Evolutionary conservation across 2,888 invertebrate species (phyloP).

Genomic region (Cryptocheilus praepositus): DNA sequence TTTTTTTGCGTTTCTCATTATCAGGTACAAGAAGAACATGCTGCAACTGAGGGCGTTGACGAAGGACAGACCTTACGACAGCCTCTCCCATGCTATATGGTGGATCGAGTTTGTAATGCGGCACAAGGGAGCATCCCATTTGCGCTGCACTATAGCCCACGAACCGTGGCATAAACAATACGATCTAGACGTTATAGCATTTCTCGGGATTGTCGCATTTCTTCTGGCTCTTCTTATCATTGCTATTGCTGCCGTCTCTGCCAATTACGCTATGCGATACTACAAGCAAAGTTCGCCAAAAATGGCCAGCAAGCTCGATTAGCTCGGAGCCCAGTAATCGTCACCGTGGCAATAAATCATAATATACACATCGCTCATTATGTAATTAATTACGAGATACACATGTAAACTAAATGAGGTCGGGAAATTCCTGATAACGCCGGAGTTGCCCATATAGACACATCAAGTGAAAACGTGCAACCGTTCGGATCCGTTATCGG

Average conservation of each 20-base stretch:
- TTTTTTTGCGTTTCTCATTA: slow-evolving; percentile 10
- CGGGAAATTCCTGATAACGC: no score
- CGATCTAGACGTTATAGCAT: slow-evolving; percentile 50
- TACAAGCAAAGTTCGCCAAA: neutral
- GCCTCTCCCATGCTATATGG: slow-evolving; percentile 46
- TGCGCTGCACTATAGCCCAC: slow-evolving; percentile 33
- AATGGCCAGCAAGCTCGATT: no score
- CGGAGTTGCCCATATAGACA: no score
- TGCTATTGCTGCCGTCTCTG: neutral
- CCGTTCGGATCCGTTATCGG: no score
- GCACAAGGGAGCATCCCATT: slow-evolving; percentile 49
- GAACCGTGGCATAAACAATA: slow-evolving; percentile 51
- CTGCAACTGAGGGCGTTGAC: slow-evolving; percentile 13
- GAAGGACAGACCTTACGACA: slow-evolving; percentile 45
- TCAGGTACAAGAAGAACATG: slow-evolving; percentile 54
- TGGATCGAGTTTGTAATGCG: slow-evolving; percentile 60
- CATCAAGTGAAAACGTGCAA: no score
- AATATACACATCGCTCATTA: no score
- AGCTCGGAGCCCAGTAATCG: no score
- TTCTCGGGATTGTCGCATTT: slow-evolving; percentile 30
- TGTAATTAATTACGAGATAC: no score
- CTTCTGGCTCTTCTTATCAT: neutral
- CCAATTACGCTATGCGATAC: neutral
- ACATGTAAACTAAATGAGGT: no score
- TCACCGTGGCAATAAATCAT: no score